Evolutionary conservation across 2,888 invertebrate species (phyloP).

Genomic region (Phengaris arion): DNA sequence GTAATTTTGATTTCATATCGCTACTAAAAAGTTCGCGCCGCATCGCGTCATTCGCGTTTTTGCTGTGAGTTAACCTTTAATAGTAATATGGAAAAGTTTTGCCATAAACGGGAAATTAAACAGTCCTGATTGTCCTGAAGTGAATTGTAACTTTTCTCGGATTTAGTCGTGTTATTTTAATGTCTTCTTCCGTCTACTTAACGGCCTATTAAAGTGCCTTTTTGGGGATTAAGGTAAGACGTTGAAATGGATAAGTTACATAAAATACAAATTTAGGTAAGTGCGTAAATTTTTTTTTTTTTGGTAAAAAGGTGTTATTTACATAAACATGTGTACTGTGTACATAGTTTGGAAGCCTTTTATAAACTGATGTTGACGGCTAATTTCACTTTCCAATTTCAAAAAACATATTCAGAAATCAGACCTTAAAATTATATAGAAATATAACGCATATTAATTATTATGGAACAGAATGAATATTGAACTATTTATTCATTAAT

Average conservation of each 20-base stretch:
- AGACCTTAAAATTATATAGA: too few species aligned
- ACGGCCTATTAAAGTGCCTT: not conserved
- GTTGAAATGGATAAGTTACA: not conserved
- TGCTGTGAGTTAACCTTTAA: not conserved
- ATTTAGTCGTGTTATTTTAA: constrained; percentile 14
- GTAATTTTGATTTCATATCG: too few species aligned
- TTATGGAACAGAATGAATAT: not conserved
- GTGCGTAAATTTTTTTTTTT: too few species aligned
- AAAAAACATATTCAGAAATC: too few species aligned
- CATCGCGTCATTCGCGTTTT: too few species aligned
- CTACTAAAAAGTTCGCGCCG: too few species aligned
- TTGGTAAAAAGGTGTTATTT: too few species aligned
- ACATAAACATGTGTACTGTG: too few species aligned
- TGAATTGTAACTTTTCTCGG: constrained; percentile 8
- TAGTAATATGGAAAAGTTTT: constrained; percentile 22
- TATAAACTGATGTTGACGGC: too few species aligned
- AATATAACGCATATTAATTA: not conserved
- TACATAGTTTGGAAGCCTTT: too few species aligned
- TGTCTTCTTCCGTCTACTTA: not conserved
- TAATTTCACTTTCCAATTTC: too few species aligned
- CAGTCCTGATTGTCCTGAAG: constrained; percentile 16
- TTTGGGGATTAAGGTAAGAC: not conserved
- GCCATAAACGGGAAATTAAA: constrained; percentile 24
- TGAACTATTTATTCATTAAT: not conserved
- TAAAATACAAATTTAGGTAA: too few species aligned